Base-by-base conservation (phyloP, 2,113 vertebrate species). In the Rousettus leschenaultii region DNA sequence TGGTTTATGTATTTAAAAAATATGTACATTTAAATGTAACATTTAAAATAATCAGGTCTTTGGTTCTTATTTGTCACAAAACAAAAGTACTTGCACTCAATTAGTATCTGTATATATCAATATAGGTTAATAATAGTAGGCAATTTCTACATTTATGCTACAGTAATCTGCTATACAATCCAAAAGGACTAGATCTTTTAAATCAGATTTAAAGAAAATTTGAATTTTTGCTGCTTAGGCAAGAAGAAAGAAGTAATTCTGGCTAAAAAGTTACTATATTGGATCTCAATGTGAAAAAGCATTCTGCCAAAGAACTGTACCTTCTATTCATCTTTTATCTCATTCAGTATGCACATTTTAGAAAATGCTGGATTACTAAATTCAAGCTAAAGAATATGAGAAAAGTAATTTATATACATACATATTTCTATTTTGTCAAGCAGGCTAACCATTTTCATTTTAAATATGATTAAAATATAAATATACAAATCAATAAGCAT, bases 171-270 rank as follows among this genome's bases (percentile, higher is more conserved):
- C 28, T 90, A 16, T 14, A 86, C 35, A 93, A 73, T 53, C 18
- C 30, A 55, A 83, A 89, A 74, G 61, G 82, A 59, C 30, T 19
- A 82, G 1, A 59, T 89, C 40, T 96, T 97, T 78, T 35, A 93
- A 78, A 65, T 84, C 3, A 71, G 70, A 94, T 95, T 75, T 89
- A 78, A 66, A 96, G 59, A 91, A 96, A 90, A 95, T 79, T 70
- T 96, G 43, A 80, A 87, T 90, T 61, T 95, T 24, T 65, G 53
- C 26, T 86, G 74, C 92, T 70, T 77, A 84, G 40, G 30, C 15
- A 86, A 97, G 68, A 94, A 91, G 89, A 21, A 90, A 93, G 40
- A 84, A 63, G 45, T 86, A 91, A 93, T 83, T 91, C 33, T 96
- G 57, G 45, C 65, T 86, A 86, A 80, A 84, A 45, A 24, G n/a